These are phyloP conservation scores for Pollenia angustigena DNA, from an alignment of 2,888 invertebrate species.

Conservation along the genomic window DNA sequence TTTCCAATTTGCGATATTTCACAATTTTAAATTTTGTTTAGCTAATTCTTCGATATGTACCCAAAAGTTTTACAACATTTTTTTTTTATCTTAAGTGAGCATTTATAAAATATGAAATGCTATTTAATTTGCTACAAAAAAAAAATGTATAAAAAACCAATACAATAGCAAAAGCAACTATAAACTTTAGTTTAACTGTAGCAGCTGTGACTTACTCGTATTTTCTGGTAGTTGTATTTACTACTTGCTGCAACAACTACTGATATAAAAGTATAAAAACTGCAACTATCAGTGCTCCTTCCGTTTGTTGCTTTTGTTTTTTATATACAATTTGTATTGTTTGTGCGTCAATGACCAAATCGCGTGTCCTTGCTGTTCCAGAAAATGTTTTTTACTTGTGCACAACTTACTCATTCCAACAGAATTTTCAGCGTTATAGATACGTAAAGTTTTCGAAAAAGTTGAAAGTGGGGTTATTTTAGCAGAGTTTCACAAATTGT, in stretches of 20 bases:
- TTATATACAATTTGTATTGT: slow-evolving; percentile 20
- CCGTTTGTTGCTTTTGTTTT: slow-evolving; percentile 1
- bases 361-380: slow-evolving; percentile 59
- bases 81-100: slow-evolving; percentile 5
- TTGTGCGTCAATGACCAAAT: slow-evolving; percentile 65
- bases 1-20: too few relatives aligned
- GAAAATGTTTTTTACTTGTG: slow-evolving; percentile 14
- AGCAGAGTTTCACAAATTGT: slow-evolving; percentile 31
- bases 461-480: background rate
- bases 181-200: slow-evolving; percentile 47
- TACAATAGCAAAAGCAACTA: background rate
- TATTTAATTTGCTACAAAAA: slow-evolving; percentile 31
- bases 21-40: too few relatives aligned
- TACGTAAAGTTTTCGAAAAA: slow-evolving; percentile 11
- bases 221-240: slow-evolving; percentile 33
- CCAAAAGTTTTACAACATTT: background rate
- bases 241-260: background rate
- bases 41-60: background rate
- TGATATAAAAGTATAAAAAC: slow-evolving; percentile 22
- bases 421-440: background rate
- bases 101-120: slow-evolving; percentile 62
- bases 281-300: slow-evolving; percentile 32
- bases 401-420: background rate
- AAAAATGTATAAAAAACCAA: slow-evolving; percentile 11
- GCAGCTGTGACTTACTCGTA: slow-evolving; percentile 56